These are phyloP conservation scores for Euura saliciscinereae DNA, from an alignment of 1,140 invertebrate species.

Conservation along the genomic window DNA sequence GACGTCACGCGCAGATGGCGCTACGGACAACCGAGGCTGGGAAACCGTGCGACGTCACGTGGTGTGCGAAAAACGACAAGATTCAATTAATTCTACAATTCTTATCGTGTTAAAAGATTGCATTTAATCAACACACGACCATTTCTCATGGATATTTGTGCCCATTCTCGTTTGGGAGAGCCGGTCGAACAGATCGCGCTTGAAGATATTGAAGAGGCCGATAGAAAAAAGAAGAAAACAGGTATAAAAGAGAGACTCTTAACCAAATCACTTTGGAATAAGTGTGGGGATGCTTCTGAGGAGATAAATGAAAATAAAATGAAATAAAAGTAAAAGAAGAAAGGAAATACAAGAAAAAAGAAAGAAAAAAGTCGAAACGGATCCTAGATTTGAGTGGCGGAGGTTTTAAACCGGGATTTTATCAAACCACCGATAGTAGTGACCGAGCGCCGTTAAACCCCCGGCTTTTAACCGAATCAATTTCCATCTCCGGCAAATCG, in stretches of 20 bases:
- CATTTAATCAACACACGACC: too few species aligned
- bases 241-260: neutral
- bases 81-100: too few species aligned
- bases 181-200: too few species aligned
- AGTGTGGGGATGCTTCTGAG: neutral
- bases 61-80: too few species aligned
- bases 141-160: too few species aligned
- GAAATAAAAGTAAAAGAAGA: neutral
- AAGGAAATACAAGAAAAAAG: neutral
- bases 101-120: too few species aligned
- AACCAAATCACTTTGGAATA: neutral
- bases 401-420: neutral
- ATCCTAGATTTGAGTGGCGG: neutral
- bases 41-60: too few species aligned
- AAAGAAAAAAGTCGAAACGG: neutral
- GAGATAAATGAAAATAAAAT: neutral
- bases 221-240: neutral
- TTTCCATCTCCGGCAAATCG: neutral
- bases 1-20: too few species aligned
- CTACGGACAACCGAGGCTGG: too few species aligned
- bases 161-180: too few species aligned
- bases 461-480: neutral
- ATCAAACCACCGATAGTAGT: neutral
- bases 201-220: too few species aligned
- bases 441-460: neutral